Percentiles rank a stretch among this genome's conserved stretches.
Conservation (phyloP, 2,113 vertebrate genomes). For the Melozone crissalis region DNA sequence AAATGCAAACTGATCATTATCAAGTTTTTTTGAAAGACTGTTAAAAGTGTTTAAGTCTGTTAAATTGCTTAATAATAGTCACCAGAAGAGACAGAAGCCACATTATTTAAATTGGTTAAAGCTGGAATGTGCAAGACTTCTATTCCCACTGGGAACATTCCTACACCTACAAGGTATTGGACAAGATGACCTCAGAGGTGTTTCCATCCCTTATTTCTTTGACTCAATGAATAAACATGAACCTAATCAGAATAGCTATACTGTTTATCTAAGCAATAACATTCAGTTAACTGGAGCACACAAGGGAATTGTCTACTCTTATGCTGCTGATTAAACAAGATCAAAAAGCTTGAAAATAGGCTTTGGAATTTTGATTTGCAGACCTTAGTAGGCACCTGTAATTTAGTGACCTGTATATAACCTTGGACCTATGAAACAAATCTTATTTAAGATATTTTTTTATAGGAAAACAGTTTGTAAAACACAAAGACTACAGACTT, state of each 20-base stretch:
- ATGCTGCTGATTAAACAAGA: slow-evolving; percentile 56
- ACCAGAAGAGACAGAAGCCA: background rate
- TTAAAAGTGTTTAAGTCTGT: background rate
- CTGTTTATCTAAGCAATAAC: slow-evolving; percentile 58
- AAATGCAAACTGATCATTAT: background rate
- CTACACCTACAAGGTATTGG: background rate
- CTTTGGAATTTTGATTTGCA: slow-evolving; percentile 44
- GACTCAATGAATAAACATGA: slow-evolving; percentile 48
- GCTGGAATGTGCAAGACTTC: background rate
- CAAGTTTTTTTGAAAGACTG: background rate
- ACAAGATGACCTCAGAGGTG: background rate
- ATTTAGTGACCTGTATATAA: background rate
- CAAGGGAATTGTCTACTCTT: background rate
- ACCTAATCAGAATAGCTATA: slow-evolving; percentile 19
- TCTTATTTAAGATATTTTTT: background rate
- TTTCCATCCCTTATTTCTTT: background rate
- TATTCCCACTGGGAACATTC: background rate
- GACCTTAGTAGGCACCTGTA: background rate
- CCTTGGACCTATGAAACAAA: background rate
- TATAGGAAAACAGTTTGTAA: background rate
- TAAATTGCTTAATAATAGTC: background rate
- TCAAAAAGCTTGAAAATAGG: slow-evolving; percentile 1
- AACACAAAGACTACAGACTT: background rate
- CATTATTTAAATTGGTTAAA: background rate
- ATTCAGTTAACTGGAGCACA: slow-evolving; percentile 12